Evolutionary conservation across 2,888 invertebrate species (phyloP).

Genomic region (Meandrusa payeni): DNA sequence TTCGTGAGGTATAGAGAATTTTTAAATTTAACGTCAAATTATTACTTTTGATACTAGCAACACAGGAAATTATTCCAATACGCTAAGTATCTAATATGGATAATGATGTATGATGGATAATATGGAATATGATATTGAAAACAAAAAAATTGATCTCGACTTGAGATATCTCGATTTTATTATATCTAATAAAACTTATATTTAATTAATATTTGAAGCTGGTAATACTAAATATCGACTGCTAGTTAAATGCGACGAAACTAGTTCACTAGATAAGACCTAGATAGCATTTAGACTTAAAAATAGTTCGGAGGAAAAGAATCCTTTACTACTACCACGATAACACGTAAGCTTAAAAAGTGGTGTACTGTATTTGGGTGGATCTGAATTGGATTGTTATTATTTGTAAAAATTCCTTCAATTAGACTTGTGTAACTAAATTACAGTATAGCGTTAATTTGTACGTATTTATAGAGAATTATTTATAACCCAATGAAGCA

Average conservation of each 20-base stretch:
- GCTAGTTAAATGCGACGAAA: constrained; percentile 9
- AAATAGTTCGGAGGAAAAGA: too few relatives aligned
- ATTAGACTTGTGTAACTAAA: not conserved
- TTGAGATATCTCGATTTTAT: constrained; percentile 16
- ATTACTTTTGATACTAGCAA: too few relatives aligned
- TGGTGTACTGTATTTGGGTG: not conserved
- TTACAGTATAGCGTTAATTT: not conserved
- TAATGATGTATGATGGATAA: too few relatives aligned
- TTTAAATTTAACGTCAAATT: too few relatives aligned
- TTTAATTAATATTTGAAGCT: constrained; percentile 5
- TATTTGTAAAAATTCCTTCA: not conserved
- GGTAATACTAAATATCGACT: constrained; percentile 10
- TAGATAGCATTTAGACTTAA: constrained; percentile 1
- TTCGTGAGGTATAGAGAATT: too few relatives aligned
- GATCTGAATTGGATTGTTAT: not conserved
- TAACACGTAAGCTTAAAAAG: too few relatives aligned
- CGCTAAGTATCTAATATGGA: too few relatives aligned
- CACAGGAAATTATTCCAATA: too few relatives aligned
- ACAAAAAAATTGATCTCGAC: not conserved
- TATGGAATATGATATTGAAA: too few relatives aligned
- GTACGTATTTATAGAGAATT: too few relatives aligned
- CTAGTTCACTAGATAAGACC: constrained; percentile 13
- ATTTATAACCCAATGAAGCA: too few relatives aligned
- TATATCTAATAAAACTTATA: constrained; percentile 9
- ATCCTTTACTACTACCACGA: too few relatives aligned